Percentiles rank a stretch among this genome's conserved stretches.
phyloP scores from a whole-genome alignment of 2,113 vertebrate genomes.

The Psophia crepitans region DNA sequence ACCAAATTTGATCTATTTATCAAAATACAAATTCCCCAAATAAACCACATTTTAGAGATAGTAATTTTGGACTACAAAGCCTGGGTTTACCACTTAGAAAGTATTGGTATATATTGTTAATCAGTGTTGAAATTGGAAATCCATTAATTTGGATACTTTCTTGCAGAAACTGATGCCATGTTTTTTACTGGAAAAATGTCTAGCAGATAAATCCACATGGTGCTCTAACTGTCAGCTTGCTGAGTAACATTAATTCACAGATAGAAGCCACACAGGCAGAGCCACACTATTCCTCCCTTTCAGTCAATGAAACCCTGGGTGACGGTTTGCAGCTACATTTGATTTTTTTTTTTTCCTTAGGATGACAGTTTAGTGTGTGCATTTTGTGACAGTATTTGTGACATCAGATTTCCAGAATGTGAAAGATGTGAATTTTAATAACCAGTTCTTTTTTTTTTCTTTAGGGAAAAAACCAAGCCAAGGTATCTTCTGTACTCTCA shows the following conservation, averaged over 20 bases:
- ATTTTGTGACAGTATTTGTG: not conserved
- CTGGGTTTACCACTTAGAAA: not conserved
- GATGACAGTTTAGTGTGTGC: not conserved
- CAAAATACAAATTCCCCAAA: not conserved
- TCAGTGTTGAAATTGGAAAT: not conserved
- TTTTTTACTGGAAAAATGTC: not conserved
- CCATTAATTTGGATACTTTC: not conserved
- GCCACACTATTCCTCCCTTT: not conserved
- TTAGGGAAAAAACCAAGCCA: accelerated
- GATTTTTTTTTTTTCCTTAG: not conserved
- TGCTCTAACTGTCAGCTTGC: not conserved
- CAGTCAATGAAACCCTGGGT: not conserved
- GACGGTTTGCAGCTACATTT: not conserved
- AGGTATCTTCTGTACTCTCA: not conserved
- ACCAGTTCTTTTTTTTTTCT: not conserved
- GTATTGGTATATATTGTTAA: not conserved
- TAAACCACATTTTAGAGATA: not conserved
- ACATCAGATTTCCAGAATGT: not conserved
- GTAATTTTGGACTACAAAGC: not conserved
- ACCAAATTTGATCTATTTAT: not conserved
- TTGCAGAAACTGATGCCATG: not conserved
- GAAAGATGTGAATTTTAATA: not conserved
- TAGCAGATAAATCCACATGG: not conserved
- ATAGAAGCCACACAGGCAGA: not conserved
- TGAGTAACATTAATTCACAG: not conserved